Evolutionary conservation across 2,888 invertebrate species (phyloP).

Genomic region (Aromia moschata): DNA sequence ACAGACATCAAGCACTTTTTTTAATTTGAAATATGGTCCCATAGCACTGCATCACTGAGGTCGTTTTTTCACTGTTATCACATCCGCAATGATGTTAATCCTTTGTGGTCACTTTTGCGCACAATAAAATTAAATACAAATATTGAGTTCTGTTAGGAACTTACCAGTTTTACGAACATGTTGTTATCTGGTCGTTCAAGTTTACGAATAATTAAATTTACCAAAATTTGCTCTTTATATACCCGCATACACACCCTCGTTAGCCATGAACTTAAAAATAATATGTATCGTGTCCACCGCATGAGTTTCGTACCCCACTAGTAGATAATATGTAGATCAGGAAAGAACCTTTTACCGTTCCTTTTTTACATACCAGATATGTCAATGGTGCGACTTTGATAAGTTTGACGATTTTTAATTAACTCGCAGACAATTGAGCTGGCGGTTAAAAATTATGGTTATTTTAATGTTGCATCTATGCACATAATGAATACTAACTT

Average conservation of each 20-base stretch:
- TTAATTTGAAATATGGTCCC: too few relatives aligned
- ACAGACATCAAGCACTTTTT: too few relatives aligned
- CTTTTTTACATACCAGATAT: too few relatives aligned
- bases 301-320: slow-evolving; percentile 6
- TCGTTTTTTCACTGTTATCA: neutral
- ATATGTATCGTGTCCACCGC: slow-evolving; percentile 17
- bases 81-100: slow-evolving; percentile 4
- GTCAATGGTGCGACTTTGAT: too few relatives aligned
- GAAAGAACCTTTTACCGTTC: slow-evolving; percentile 16
- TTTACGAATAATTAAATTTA: slow-evolving; percentile 54
- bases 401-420: too few relatives aligned
- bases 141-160: slow-evolving; percentile 38
- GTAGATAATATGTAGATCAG: slow-evolving; percentile 11
- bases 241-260: slow-evolving; percentile 57
- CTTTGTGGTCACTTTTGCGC: slow-evolving; percentile 14
- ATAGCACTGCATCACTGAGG: slow-evolving; percentile 1
- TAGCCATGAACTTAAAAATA: slow-evolving; percentile 52
- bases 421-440: too few relatives aligned
- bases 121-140: slow-evolving; percentile 13
- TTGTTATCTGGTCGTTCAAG: slow-evolving; percentile 55
- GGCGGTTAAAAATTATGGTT: too few relatives aligned
- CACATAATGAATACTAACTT: too few relatives aligned
- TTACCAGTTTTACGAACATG: slow-evolving; percentile 64
- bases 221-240: slow-evolving; percentile 57
- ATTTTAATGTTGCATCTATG: too few relatives aligned